Conservation (phyloP, 2,797 vertebrate species). For the Discoglossus pictus region DNA sequence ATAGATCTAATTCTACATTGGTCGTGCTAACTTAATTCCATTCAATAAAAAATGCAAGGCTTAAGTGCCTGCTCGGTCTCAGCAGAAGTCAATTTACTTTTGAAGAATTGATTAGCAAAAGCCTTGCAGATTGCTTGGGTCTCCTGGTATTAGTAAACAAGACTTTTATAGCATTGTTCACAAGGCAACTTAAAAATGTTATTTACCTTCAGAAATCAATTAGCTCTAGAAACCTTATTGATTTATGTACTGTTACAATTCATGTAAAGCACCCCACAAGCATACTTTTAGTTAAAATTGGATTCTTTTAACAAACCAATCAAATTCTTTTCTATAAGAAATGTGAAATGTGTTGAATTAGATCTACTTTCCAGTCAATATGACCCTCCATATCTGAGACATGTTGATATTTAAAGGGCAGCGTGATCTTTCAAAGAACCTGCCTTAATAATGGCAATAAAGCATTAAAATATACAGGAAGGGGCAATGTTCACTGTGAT, state of each 20-base stretch:
- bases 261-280: conserved; percentile 42
- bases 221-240: conserved; percentile 49
- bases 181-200: conserved; percentile 43
- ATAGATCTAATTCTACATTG: conserved; percentile 27
- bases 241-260: conserved; percentile 52
- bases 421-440: too few relatives aligned
- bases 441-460: too few relatives aligned
- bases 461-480: too few relatives aligned
- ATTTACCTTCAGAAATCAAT: conserved; percentile 53
- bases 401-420: too few relatives aligned
- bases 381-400: too few relatives aligned
- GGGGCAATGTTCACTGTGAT: too few relatives aligned
- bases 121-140: conserved; percentile 49
- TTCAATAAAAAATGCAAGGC: conserved; percentile 37
- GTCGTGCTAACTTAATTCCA: conserved; percentile 47
- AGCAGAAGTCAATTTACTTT: conserved; percentile 48
- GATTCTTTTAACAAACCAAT: conserved; percentile 13
- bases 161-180: conserved; percentile 55
- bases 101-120: conserved; percentile 51
- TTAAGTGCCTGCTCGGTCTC: conserved; percentile 34
- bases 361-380: conserved; percentile 5
- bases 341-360: not conserved
- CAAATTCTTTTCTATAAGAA: conserved; percentile 4
- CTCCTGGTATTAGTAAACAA: conserved; percentile 50
- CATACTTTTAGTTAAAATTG: not conserved